These are phyloP conservation scores for Amblyteles armatorius DNA, from an alignment of 2,888 invertebrate species.

Conservation along the genomic window DNA sequence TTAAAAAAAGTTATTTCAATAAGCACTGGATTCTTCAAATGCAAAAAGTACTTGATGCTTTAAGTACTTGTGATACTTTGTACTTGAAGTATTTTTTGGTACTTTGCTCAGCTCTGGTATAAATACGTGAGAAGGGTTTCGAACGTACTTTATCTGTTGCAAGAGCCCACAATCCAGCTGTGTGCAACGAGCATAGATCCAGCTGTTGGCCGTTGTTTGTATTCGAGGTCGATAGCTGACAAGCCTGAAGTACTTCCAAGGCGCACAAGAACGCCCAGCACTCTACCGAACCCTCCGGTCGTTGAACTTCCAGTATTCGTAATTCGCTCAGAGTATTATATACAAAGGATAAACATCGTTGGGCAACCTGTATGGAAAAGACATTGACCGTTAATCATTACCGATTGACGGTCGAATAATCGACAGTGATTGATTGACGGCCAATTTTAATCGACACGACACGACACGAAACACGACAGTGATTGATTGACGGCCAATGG, in stretches of 20 bases:
- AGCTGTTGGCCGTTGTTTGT: conserved; percentile 87
- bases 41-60: no score
- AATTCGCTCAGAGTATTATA: conserved; percentile 96
- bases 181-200: conserved; percentile 93
- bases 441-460: no score
- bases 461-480: no score
- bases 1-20: no score
- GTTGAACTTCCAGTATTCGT: conserved; percentile 91
- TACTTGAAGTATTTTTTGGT: no score
- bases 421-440: background rate
- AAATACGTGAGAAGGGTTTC: conserved; percentile 23
- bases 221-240: conserved; percentile 88
- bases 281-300: conserved; percentile 93
- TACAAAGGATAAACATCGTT: conserved; percentile 94
- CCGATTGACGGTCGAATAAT: background rate
- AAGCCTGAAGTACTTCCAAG: conserved; percentile 94
- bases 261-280: conserved; percentile 98
- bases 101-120: background rate
- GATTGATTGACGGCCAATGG: background rate
- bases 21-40: no score
- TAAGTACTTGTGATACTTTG: no score
- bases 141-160: conserved; percentile 92
- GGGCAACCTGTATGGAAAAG: conserved; percentile 89
- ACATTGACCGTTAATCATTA: background rate
- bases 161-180: conserved; percentile 94